Conservation (phyloP, 2,888 invertebrate species). For the Vesta saturnalis region DNA sequence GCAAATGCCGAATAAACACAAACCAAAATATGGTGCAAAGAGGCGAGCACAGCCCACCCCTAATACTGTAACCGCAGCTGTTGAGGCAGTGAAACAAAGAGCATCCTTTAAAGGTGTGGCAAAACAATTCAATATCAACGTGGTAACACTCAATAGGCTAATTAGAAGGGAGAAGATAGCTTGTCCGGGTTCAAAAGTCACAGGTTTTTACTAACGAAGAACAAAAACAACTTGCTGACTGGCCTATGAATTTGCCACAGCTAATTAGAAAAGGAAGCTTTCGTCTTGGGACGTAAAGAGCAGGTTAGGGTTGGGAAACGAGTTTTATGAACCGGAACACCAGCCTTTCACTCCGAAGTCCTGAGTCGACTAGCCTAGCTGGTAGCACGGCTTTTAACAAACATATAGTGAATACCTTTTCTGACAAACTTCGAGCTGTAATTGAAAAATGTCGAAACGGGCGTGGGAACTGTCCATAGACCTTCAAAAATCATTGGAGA, state of each 20-base stretch:
- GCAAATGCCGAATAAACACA: background rate
- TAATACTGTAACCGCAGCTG: background rate
- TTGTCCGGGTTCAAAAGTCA: too few relatives aligned
- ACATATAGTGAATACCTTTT: background rate
- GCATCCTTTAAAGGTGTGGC: background rate
- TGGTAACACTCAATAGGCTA: background rate
- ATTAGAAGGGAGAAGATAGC: background rate
- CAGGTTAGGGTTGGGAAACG: too few relatives aligned
- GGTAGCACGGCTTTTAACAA: too few relatives aligned
- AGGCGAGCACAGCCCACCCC: background rate
- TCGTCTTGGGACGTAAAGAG: too few relatives aligned
- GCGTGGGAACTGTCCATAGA: background rate
- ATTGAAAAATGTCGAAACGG: background rate
- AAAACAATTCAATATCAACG: too few relatives aligned
- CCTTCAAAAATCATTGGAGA: background rate
- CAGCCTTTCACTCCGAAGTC: too few relatives aligned
- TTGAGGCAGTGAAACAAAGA: background rate
- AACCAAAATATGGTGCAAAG: background rate
- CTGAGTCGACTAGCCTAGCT: too few relatives aligned
- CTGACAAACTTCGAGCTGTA: background rate
- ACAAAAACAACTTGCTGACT: background rate
- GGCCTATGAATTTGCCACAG: too few relatives aligned
- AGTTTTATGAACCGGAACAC: too few relatives aligned
- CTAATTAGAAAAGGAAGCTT: too few relatives aligned
- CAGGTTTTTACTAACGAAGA: too few relatives aligned